Percentiles rank a stretch among this genome's conserved stretches.
Conservation (phyloP, 2,888 invertebrate species). For the Epistrophe grossulariae region DNA sequence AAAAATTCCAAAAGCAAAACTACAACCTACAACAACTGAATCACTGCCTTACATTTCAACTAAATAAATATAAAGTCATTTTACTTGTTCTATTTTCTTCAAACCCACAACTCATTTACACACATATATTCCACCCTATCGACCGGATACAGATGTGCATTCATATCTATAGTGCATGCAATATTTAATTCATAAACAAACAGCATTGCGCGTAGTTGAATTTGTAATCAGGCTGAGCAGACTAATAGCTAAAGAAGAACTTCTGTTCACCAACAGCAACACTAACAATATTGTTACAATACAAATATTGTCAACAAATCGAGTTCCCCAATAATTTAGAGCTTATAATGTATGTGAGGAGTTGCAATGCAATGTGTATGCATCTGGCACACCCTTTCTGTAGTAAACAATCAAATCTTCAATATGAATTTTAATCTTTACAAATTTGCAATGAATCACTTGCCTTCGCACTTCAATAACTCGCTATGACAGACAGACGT, state of each 20-base stretch:
- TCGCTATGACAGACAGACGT: constrained; percentile 65
- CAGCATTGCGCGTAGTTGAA: constrained; percentile 14
- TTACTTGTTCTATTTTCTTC: neutral
- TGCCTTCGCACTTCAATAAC: constrained; percentile 51
- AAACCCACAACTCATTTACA: constrained; percentile 16
- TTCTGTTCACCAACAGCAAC: constrained; percentile 36
- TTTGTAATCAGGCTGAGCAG: constrained; percentile 43
- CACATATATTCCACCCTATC: constrained; percentile 36
- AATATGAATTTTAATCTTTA: constrained; percentile 46
- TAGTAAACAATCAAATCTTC: constrained; percentile 34
- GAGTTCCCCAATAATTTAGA: constrained; percentile 53
- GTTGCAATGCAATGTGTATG: constrained; percentile 40
- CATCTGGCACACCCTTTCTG: neutral
- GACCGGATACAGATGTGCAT: constrained; percentile 64
- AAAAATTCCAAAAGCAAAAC: constrained; percentile 39
- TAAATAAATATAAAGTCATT: neutral
- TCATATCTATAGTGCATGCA: constrained; percentile 28
- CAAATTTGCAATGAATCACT: constrained; percentile 67
- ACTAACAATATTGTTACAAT: constrained; percentile 33
- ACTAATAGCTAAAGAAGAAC: constrained; percentile 7
- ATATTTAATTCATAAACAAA: constrained; percentile 39
- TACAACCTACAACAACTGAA: constrained; percentile 24
- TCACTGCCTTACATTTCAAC: constrained; percentile 8
- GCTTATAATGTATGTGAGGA: constrained; percentile 13
- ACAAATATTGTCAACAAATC: constrained; percentile 54